phyloP scores from a whole-genome alignment of 2,797 vertebrate species.

The Parotocinclus haroldoi region DNA sequence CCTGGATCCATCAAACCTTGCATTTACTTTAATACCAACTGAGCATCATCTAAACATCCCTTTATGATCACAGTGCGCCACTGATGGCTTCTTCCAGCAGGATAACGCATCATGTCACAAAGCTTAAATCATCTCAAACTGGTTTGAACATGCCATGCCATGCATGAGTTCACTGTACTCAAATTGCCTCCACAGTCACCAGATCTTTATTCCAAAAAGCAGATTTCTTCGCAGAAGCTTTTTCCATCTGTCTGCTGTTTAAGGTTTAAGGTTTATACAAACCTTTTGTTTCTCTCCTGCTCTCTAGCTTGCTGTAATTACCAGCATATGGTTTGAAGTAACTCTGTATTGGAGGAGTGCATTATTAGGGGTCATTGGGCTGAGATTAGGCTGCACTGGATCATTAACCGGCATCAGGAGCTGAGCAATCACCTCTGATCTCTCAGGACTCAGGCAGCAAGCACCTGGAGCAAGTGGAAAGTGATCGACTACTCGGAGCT shows the following conservation, averaged over 20 bases:
- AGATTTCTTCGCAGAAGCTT: slow-evolving; percentile 14
- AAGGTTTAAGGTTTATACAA: slow-evolving; percentile 37
- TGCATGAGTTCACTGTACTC: too few species aligned
- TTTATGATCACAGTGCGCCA: too few species aligned
- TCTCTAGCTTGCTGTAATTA: slow-evolving; percentile 49
- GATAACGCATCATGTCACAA: too few species aligned
- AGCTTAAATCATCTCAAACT: too few species aligned
- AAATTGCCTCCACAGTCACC: too few species aligned
- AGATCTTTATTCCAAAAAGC: too few species aligned
- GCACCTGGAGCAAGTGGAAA: slow-evolving; percentile 1
- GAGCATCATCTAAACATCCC: too few species aligned
- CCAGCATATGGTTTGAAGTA: slow-evolving; percentile 49
- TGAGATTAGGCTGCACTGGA: slow-evolving; percentile 42
- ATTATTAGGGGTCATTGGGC: slow-evolving; percentile 40
- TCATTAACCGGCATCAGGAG: slow-evolving; percentile 36
- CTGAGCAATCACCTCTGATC: slow-evolving; percentile 35
- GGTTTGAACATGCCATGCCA: too few species aligned
- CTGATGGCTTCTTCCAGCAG: too few species aligned
- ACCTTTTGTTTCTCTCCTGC: slow-evolving; percentile 48
- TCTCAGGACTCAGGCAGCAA: slow-evolving; percentile 29
- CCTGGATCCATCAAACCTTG: too few species aligned
- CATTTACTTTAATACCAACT: too few species aligned
- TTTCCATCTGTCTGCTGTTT: slow-evolving; percentile 28
- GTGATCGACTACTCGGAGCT: neutral
- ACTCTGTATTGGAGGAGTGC: slow-evolving; percentile 33